Base-by-base conservation (phyloP, 1,140 invertebrate species). In the Trinorchestia longiramus region DNA sequence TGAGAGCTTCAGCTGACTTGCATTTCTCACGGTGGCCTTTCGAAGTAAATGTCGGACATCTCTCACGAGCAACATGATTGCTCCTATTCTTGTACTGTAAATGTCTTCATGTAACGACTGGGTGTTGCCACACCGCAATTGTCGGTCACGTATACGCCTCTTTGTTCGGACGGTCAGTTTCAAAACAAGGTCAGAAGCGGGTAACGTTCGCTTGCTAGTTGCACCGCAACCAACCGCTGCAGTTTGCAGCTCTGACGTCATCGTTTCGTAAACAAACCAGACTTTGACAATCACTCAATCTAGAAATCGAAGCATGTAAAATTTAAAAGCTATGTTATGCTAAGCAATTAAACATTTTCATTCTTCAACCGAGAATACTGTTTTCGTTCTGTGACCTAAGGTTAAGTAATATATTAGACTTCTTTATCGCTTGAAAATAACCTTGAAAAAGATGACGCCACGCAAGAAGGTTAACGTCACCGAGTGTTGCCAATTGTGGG, bases 161-260 rank as follows among this genome's bases (percentile, higher is more conserved):
- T 94, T 94, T 94, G 92, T 94, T 94, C 92, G 40, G 92, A 15
- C 92, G 92, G 92, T 43, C 92, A 94, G 92, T 94, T 94, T 94
- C 92, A 94, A 94, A 94, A 94, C 92, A 94, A 94, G 92, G 92
- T 94, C 92, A 94, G 6, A 94, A 17, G 6, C 92, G 92, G 92
- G 92, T 44, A 94, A 94, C 44, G 92, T 94, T 94, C 92, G 43
- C 92, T 47, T 94, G 44, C 92, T 8, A 42, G 44, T 11, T 40
- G 44, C 92, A 45, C 92, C 0, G 43, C 92, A 94, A 47, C 92
- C 92, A 94, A 94, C 92, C 92, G 92, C 92, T 45, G 92, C 92
- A 94, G 92, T 40, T 45, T 94, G 92, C 92, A 43, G 36, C 44
- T n/a, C 36, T 47, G 43, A 94, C 92, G 92, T 94, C 44, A 45